These are phyloP conservation scores for Buathra laborator DNA, from an alignment of 2,888 invertebrate genomes.

Conservation along the genomic window DNA sequence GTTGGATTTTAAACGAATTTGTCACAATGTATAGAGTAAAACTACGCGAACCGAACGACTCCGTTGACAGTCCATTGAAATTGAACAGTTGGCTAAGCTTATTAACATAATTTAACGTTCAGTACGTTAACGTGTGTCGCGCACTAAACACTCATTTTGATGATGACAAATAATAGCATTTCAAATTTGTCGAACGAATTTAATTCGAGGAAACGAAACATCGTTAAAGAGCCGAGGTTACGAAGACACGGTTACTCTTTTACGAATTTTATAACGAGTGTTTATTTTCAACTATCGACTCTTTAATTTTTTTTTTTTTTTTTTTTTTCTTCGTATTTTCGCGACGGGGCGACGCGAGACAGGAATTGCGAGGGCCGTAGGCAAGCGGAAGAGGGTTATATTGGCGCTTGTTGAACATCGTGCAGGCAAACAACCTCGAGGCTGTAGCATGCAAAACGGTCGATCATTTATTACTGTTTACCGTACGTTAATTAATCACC, in stretches of 20 bases:
- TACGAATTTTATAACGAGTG: slow-evolving; percentile 1
- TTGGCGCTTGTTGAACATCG: slow-evolving; percentile 35
- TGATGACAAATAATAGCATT: not conserved
- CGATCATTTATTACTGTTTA: slow-evolving; percentile 55
- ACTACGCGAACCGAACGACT: not conserved
- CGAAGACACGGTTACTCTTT: not conserved
- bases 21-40: not conserved
- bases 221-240: not conserved
- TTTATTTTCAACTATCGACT: not conserved
- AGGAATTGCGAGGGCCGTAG: not conserved
- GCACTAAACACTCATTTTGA: not conserved
- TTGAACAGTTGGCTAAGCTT: not conserved
- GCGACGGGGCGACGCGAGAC: not conserved
- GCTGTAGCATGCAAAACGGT: slow-evolving; percentile 16
- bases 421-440: not conserved
- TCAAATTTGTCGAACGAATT: not conserved
- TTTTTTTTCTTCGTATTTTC: not conserved
- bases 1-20: not conserved
- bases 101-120: not conserved
- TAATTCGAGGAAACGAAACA: not conserved
- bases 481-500: slow-evolving; percentile 57
- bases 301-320: not conserved
- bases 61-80: not conserved
- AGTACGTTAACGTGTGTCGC: not conserved
- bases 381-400: not conserved